Conservation (phyloP, 2,797 vertebrate species). For the Pristis pectinata region DNA sequence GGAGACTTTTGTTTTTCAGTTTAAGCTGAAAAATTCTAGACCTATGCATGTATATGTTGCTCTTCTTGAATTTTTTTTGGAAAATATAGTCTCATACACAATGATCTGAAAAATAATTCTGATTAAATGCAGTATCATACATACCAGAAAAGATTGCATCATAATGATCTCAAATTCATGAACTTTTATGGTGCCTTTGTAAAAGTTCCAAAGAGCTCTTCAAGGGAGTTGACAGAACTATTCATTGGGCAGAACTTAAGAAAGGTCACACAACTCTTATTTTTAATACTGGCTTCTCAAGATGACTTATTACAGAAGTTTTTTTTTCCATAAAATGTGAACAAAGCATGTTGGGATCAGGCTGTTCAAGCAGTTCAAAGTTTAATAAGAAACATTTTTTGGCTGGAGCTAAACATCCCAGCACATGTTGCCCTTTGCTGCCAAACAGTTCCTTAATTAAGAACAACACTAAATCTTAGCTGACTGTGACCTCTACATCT, state of each 20-base stretch:
- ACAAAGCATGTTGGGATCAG: conserved; percentile 77
- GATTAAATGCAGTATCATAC: background rate
- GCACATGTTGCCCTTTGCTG: conserved; percentile 82
- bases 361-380: conserved; percentile 70
- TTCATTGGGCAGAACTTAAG: background rate
- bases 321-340: conserved; percentile 64
- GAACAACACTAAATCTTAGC: conserved; percentile 79
- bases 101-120: background rate
- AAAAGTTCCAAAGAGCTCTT: background rate
- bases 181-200: background rate
- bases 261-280: background rate
- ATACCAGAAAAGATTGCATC: background rate
- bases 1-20: too few species aligned
- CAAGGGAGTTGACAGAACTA: background rate
- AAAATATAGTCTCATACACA: background rate
- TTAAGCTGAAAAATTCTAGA: too few species aligned
- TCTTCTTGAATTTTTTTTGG: background rate
- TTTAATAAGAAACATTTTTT: conserved; percentile 93
- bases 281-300: conserved; percentile 49
- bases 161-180: background rate
- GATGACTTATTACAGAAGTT: conserved; percentile 73
- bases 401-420: conserved; percentile 76
- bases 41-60: too few species aligned
- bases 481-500: conserved; percentile 15
- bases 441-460: conserved; percentile 78